These are phyloP conservation scores for Orchesella flavescens DNA, from an alignment of 2,888 invertebrate genomes.

Conservation along the genomic window DNA sequence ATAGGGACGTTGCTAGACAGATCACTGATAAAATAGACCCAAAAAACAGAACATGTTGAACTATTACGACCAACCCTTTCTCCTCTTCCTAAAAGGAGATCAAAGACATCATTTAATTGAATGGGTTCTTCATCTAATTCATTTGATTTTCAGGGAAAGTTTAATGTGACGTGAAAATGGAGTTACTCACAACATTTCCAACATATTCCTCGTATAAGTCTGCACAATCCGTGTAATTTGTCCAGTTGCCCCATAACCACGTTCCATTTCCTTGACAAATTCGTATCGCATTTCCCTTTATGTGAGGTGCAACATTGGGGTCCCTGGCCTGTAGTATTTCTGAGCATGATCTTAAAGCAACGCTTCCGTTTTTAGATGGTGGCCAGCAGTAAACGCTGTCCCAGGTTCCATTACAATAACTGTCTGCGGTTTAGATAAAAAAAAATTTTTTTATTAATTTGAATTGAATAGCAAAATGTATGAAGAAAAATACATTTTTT, in stretches of 20 bases:
- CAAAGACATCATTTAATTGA: no score
- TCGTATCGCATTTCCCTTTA: constrained; percentile 71
- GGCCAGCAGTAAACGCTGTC: constrained; percentile 92
- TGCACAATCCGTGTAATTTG: constrained; percentile 73
- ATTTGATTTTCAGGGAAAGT: no score
- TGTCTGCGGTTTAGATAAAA: no score
- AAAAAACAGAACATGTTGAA: constrained; percentile 75
- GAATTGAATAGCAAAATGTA: no score
- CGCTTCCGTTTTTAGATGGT: constrained; percentile 82
- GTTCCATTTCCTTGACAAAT: constrained; percentile 71
- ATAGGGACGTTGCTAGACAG: constrained; percentile 74
- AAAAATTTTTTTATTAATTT: no score
- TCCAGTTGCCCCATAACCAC: constrained; percentile 73
- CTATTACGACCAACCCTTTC: constrained; percentile 70
- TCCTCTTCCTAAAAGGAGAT: constrained; percentile 53
- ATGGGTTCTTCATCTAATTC: not conserved
- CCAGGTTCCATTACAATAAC: constrained; percentile 83
- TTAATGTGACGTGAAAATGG: not conserved
- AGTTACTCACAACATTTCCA: constrained; percentile 33
- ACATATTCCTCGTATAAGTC: constrained; percentile 57
- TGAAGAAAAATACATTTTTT: no score
- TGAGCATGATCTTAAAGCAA: constrained; percentile 84
- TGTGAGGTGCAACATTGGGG: constrained; percentile 38
- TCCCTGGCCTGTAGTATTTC: constrained; percentile 64
- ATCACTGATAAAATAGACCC: constrained; percentile 74